Percentiles rank a stretch among this genome's conserved stretches.
phyloP scores from a whole-genome alignment of 2,797 vertebrate species.

The Aotus griseimembra region DNA sequence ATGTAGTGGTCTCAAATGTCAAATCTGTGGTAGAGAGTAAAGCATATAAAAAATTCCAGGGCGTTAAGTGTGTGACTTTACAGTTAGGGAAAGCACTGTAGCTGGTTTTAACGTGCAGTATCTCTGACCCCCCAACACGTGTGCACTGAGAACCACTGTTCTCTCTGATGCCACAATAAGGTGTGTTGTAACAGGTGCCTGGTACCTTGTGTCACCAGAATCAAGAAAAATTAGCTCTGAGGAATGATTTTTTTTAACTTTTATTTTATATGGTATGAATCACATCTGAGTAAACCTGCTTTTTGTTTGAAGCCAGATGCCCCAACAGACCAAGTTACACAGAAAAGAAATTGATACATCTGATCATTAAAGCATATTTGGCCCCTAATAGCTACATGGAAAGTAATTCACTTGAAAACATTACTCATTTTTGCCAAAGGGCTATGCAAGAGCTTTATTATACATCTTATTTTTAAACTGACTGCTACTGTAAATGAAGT shows the following conservation, averaged over 20 bases:
- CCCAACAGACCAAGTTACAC: background rate
- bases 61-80: background rate
- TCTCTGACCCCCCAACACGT: background rate
- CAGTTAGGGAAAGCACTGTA: background rate
- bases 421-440: slow-evolving; percentile 43
- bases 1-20: background rate
- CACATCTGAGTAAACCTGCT: background rate
- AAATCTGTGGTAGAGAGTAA: background rate
- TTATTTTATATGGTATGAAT: background rate
- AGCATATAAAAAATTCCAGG: background rate
- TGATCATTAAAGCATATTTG: slow-evolving; percentile 8
- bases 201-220: background rate
- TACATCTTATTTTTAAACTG: slow-evolving; percentile 39
- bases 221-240: background rate
- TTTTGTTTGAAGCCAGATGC: slow-evolving; percentile 39
- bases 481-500: slow-evolving; percentile 29
- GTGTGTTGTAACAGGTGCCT: background rate
- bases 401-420: slow-evolving; percentile 37
- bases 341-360: background rate
- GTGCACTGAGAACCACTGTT: background rate
- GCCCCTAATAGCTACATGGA: background rate
- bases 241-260: background rate
- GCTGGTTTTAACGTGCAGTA: background rate
- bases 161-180: background rate
- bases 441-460: background rate